Evolutionary conservation across 2,113 vertebrate species (phyloP).

Genomic region (Amphiprion percula): DNA sequence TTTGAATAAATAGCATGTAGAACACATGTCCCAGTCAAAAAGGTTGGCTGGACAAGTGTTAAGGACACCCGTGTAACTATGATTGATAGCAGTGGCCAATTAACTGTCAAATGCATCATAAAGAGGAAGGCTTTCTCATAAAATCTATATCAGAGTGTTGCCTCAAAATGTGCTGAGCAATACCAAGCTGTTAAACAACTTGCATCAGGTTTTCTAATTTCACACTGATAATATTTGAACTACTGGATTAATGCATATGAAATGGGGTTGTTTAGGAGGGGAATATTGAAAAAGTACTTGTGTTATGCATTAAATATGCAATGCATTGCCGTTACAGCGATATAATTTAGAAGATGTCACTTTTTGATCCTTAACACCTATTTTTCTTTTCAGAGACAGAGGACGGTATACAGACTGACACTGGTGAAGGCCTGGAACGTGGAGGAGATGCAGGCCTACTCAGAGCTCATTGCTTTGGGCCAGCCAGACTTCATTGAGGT

Average conservation of each 20-base stretch:
- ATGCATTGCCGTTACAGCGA: no score
- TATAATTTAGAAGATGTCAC: background rate
- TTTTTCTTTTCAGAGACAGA: constrained; percentile 86
- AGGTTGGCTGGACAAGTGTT: no score
- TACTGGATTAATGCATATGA: no score
- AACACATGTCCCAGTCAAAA: background rate
- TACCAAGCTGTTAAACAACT: background rate
- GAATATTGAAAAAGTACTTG: no score
- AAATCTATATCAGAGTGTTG: background rate
- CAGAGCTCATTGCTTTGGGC: constrained; percentile 90
- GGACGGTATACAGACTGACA: constrained; percentile 93
- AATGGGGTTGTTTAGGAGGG: no score
- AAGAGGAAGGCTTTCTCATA: background rate
- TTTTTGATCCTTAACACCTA: background rate
- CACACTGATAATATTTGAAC: background rate
- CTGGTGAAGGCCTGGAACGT: constrained; percentile 97
- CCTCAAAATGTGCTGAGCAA: background rate
- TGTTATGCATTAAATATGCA: no score
- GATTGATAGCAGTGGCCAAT: background rate
- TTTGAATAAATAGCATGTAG: background rate
- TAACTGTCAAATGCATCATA: background rate
- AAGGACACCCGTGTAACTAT: background rate
- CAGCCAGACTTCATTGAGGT: constrained; percentile 95
- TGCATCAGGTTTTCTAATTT: background rate
- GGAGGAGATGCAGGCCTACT: constrained; percentile 93